Evolutionary conservation across 2,113 vertebrate species (phyloP).

Genomic region (Percina caprodes): DNA sequence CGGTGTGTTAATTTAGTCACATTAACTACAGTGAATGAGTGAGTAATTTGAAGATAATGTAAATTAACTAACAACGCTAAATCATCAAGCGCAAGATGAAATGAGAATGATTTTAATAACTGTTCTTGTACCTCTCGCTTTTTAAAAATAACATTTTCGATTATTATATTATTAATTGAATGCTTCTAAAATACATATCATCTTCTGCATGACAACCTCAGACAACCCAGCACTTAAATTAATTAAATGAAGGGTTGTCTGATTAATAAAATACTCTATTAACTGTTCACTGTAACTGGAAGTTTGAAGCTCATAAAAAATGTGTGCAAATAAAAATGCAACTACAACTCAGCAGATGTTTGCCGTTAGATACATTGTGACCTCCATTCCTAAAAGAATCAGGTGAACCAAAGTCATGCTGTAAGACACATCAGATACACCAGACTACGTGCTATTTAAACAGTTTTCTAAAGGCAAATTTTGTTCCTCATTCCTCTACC

Average conservation of each 20-base stretch:
- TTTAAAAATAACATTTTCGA: too few relatives aligned
- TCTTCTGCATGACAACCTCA: neutral
- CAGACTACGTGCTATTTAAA: neutral
- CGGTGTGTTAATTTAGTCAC: neutral
- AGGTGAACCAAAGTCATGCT: slow-evolving; percentile 40
- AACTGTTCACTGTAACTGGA: neutral
- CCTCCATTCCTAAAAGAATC: slow-evolving; percentile 26
- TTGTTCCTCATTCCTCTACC: slow-evolving; percentile 71
- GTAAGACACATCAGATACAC: slow-evolving; percentile 31
- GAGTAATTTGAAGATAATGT: neutral
- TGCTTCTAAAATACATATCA: neutral
- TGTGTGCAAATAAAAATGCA: slow-evolving; percentile 6
- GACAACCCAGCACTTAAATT: neutral
- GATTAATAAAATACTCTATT: neutral
- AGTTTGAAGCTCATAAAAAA: neutral
- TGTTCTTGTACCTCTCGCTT: neutral
- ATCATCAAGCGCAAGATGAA: neutral
- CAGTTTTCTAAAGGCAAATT: slow-evolving; percentile 49
- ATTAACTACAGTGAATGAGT: neutral
- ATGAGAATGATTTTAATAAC: neutral
- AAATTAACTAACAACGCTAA: neutral
- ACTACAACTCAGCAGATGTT: neutral
- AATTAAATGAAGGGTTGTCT: neutral
- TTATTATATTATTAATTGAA: too few relatives aligned
- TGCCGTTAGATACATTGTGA: neutral